phyloP scores from a whole-genome alignment of 2,113 vertebrate species.

The Hypanus sabinus region DNA sequence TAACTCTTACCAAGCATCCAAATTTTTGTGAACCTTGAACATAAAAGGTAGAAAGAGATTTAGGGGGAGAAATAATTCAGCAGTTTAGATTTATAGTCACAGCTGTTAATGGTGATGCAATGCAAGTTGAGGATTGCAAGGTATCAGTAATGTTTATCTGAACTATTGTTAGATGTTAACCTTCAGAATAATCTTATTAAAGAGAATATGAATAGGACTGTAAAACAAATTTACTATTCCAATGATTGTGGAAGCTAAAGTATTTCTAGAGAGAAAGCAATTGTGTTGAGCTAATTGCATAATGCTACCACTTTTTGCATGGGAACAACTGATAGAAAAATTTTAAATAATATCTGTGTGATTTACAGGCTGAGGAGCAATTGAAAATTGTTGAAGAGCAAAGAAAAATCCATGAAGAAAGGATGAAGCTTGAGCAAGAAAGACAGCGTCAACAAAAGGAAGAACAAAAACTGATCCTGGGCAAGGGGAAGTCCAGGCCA shows the following conservation, averaged over 20 bases:
- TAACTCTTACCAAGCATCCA: too few relatives aligned
- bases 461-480: slow-evolving; percentile 98
- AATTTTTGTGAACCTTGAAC: too few relatives aligned
- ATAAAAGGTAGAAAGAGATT: too few relatives aligned
- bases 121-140: neutral
- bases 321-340: neutral
- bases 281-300: neutral
- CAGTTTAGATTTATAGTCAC: neutral
- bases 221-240: neutral
- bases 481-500: slow-evolving; percentile 96
- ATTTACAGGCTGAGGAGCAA: slow-evolving; percentile 88
- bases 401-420: slow-evolving; percentile 98
- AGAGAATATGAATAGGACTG: neutral
- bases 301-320: neutral
- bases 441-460: slow-evolving; percentile 96
- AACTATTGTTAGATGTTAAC: neutral
- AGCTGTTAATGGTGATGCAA: neutral
- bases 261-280: neutral
- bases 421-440: slow-evolving; percentile 99
- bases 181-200: neutral
- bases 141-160: neutral
- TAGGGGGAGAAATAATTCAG: too few relatives aligned
- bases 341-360: neutral
- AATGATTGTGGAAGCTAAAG: neutral
- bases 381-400: slow-evolving; percentile 99